A percentile compares a stretch with the other conserved stretches of the same genome.
Conservation (phyloP, 2,113 vertebrate genomes). For the Ptychochromis oligacanthus region DNA sequence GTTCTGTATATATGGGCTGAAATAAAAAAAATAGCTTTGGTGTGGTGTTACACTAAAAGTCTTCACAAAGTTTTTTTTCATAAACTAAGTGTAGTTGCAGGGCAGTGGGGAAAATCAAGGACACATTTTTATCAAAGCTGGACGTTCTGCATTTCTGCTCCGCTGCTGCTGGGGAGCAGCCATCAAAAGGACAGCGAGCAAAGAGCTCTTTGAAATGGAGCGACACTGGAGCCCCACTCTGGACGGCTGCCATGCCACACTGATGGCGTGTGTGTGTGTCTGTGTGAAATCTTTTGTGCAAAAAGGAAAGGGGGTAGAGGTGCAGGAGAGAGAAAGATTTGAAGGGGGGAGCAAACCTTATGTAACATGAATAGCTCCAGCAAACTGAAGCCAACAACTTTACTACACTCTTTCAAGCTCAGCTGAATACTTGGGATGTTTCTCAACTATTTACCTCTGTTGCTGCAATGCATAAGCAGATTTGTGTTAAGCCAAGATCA, state of each 20-base stretch:
- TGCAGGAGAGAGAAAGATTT: not conserved
- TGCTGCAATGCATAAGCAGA: conserved; percentile 45
- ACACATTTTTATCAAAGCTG: conserved; percentile 68
- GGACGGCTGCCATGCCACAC: conserved; percentile 64
- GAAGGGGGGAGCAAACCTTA: conserved; percentile 28
- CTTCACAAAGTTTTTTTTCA: not conserved
- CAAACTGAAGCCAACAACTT: conserved; percentile 63
- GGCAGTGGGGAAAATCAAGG: conserved; percentile 53
- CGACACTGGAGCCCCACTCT: conserved; percentile 65
- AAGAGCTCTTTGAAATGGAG: conserved; percentile 72
- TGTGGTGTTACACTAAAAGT: not conserved
- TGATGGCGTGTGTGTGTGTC: conserved; percentile 50
- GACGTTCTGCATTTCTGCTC: conserved; percentile 54
- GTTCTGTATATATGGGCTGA: not conserved
- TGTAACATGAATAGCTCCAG: conserved; percentile 67
- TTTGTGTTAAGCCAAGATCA: conserved; percentile 28
- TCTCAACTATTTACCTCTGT: conserved; percentile 40
- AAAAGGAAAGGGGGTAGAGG: conserved; percentile 40
- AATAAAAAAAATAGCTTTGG: not conserved
- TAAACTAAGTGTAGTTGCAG: not conserved
- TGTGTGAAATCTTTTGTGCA: conserved; percentile 59
- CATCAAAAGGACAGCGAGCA: conserved; percentile 68
- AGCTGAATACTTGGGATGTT: conserved; percentile 52
- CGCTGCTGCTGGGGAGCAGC: conserved; percentile 53
- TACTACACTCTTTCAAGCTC: conserved; percentile 46